These are phyloP conservation scores for Sinopyrophorus schimmeli DNA, from an alignment of 2,888 invertebrate species.

Conservation along the genomic window DNA sequence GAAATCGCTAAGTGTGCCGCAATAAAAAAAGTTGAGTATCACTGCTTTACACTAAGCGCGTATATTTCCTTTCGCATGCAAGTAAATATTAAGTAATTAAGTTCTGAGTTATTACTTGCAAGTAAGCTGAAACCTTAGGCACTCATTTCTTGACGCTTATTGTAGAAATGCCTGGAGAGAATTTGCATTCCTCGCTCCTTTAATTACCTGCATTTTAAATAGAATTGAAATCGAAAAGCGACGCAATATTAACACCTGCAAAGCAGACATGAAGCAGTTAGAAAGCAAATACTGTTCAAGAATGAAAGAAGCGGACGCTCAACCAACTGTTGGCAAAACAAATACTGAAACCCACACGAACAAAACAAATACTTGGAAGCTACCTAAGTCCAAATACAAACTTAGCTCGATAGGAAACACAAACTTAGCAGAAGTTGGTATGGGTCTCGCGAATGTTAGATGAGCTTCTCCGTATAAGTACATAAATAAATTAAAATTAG, in stretches of 20 bases:
- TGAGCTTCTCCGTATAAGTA: constrained; percentile 13
- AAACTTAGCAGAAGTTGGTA: constrained; percentile 15
- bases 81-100: no score
- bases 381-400: constrained; percentile 25
- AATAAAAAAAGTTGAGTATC: no score
- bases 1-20: no score
- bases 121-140: no score
- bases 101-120: no score
- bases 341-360: constrained; percentile 19
- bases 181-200: no score
- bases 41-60: no score
- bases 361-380: constrained; percentile 18
- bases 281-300: constrained; percentile 19
- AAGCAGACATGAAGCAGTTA: constrained; percentile 8
- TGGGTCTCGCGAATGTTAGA: constrained; percentile 13
- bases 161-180: no score
- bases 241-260: constrained; percentile 12
- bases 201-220: no score
- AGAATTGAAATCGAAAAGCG: no score
- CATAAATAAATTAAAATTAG: constrained; percentile 8
- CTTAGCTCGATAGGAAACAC: constrained; percentile 24
- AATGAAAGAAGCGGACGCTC: constrained; percentile 14
- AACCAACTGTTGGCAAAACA: constrained; percentile 25
- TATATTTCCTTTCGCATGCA: no score
- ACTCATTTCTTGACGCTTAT: no score